These are phyloP conservation scores for Hypomecis atomaria DNA, from an alignment of 2,888 invertebrate species.

Conservation along the genomic window DNA sequence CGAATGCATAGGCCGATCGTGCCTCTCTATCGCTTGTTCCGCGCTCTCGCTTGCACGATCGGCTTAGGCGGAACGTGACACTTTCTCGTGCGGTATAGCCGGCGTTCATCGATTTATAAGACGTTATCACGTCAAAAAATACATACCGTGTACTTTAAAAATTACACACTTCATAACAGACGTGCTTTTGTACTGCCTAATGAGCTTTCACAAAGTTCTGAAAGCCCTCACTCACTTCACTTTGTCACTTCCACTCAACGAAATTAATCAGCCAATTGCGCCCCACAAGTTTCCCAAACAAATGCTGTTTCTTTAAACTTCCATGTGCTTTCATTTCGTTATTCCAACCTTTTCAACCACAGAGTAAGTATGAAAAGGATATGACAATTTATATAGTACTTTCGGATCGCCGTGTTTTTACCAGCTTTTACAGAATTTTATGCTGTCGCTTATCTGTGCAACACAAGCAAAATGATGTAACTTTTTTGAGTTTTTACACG, in stretches of 20 bases:
- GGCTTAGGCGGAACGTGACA: too few relatives aligned
- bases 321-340: conserved; percentile 64
- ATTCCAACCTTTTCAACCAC: conserved; percentile 55
- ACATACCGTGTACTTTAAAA: not conserved
- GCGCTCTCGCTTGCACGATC: too few relatives aligned
- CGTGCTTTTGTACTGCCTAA: conserved; percentile 5
- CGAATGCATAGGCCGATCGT: too few relatives aligned
- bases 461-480: too few relatives aligned
- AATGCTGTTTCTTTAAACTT: conserved; percentile 63
- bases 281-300: conserved; percentile 53
- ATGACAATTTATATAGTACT: not conserved
- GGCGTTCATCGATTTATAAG: too few relatives aligned
- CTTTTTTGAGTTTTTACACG: too few relatives aligned
- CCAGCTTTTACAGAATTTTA: too few relatives aligned
- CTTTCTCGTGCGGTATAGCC: too few relatives aligned
- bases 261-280: conserved; percentile 48
- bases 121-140: not conserved
- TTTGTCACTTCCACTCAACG: conserved; percentile 33
- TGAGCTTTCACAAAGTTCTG: conserved; percentile 11
- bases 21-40: too few relatives aligned
- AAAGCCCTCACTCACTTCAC: conserved; percentile 14
- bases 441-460: too few relatives aligned
- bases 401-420: too few relatives aligned
- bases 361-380: not conserved
- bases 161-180: not conserved